Evolutionary conservation across 1,140 invertebrate genomes (phyloP).

Genomic region (Heterodera carotae): DNA sequence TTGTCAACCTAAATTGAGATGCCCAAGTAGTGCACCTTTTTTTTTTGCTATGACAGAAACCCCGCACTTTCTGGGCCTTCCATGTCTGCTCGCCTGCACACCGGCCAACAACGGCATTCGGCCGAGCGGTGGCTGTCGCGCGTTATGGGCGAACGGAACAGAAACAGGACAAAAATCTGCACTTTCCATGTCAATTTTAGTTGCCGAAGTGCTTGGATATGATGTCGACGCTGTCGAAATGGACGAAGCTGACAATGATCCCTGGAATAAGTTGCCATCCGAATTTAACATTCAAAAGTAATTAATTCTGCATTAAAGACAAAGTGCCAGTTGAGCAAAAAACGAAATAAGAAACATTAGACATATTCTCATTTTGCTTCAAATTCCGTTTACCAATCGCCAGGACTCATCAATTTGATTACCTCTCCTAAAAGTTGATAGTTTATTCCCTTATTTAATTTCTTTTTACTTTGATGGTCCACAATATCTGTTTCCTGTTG

Average conservation of each 20-base stretch:
- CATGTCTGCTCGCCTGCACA: conserved; percentile 26
- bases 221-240: background rate
- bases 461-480: background rate
- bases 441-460: too few relatives aligned
- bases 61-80: conserved; percentile 32
- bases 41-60: too few relatives aligned
- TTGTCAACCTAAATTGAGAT: conserved; percentile 44
- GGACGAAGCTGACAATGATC: conserved; percentile 3
- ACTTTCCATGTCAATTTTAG: background rate
- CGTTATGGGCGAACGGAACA: background rate
- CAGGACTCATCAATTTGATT: background rate
- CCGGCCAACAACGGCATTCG: conserved; percentile 38
- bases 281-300: background rate
- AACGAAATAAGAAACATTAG: too few relatives aligned
- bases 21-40: too few relatives aligned
- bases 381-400: background rate
- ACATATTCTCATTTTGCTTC: too few relatives aligned
- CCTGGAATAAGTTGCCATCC: background rate
- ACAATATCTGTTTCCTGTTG: background rate
- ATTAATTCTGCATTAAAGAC: too few relatives aligned
- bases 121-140: conserved; percentile 11
- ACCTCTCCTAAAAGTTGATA: background rate
- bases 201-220: background rate
- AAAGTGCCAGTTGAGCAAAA: too few relatives aligned
- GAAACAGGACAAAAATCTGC: background rate